Evolutionary conservation across 2,113 vertebrate genomes (phyloP), one percentile per base, ranked within the genome.

Genomic region (Lepisosteus oculatus): DNA sequence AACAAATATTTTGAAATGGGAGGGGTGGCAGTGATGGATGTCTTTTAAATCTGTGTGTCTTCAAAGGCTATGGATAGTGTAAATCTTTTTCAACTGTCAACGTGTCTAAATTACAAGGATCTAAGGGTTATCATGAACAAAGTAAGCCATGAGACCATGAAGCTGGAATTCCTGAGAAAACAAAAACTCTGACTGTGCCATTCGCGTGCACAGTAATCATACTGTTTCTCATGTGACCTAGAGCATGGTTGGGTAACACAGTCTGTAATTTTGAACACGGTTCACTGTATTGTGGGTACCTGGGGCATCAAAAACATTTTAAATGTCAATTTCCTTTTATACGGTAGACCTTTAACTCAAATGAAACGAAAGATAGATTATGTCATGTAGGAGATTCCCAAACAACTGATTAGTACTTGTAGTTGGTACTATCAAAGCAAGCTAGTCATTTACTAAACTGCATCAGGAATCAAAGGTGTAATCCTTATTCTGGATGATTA

Each of bases 111-210:
- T 92, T 90, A 92, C 84, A 88, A 85, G 80, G 86, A 82, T 74
- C 77, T 72, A 74, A 83, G 72, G 64, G 84, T 87, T 80, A 80
- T 78, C 81, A 9, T 84, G 84, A 82, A 85, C 84, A 76, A 56
- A 81, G 85, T 85, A 83, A 85, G 79, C 89, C 86, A 88, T 89
- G 87, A 92, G 88, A 86, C 87, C 74, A 90, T 91, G 89, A 90
- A 81, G 74, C 78, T 84, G 85, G 90, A 92, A 92, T 92, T 89
- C 79, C 76, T 64, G 76, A 84, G 55, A 8, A 77, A 57, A 81
- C 71, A 76, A 68, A 72, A 13, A 63, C 43, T 72, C 61, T 72
- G 78, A 78, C 79, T 77, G 79, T 77, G 77, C 68, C 78, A 66
- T 72, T 51, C 9, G 47, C 47, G 1, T 78, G 72, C 71, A 69